Evolutionary conservation across 1,140 invertebrate genomes (phyloP), one percentile per base, ranked within the genome.

Genomic region (Orussus abietinus): DNA sequence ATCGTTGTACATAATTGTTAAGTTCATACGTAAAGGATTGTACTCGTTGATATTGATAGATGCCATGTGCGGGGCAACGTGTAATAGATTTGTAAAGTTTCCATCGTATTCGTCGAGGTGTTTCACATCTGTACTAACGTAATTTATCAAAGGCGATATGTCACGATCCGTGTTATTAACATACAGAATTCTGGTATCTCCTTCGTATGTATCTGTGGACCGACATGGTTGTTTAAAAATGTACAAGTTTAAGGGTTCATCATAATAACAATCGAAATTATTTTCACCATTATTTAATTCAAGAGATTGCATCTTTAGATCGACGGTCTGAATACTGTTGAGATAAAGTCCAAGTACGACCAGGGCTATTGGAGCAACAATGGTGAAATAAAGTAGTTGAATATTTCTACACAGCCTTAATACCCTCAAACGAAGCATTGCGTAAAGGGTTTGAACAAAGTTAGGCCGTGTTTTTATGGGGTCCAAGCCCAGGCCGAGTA

Each of bases 1-100:
- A 55, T 86, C 85, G 57, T 92, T 90, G 69, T 88, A 90, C 37
- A 85, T 73, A 19, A 82, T 67, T n/a, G 77, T 80, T 46, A 84
- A 74, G 29, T 68, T 59, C 18, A 82, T 72, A 35, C 72, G 70
- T 0, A 70, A 58, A 15, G 75, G 34, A 35, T 74, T 60, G 45
- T 78, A 82, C 4, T 75, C 64, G 21, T 71, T 77, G 6, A 86
- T 64, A 57, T 80, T 81, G 26, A 84, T 74, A 11, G 79, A 81
- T 12, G 78, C 83, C 69, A 85, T 78, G 46, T 84, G 80, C 0
- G 80, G 78, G 25, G 77, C 71, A 50, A 79, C 72, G 10, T 74
- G 62, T 3, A 85, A 58, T 7, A 86, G 62, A 33, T 78, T 75
- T 4, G 77, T 73, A 51, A 80, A 85, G 54, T 78, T 80, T 3